Conservation (phyloP, 2,888 invertebrate species). For the Caenorhabditis macrosperma region DNA sequence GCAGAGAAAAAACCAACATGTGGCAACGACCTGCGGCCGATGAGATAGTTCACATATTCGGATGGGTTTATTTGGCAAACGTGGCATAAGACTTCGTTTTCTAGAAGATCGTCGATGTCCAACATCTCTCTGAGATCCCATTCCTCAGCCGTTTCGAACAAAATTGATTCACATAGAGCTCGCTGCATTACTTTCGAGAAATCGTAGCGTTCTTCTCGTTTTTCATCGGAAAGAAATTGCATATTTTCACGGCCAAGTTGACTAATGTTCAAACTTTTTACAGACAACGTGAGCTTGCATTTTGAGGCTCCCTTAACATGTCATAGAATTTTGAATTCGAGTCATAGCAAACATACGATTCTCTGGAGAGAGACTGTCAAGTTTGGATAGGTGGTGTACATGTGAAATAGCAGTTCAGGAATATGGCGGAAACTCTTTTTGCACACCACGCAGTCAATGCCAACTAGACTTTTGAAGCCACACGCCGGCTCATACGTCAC, state of each 20-base stretch:
- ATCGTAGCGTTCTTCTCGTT: neutral
- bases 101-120: too few species aligned
- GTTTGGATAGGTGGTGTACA: neutral
- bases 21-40: neutral
- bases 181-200: neutral
- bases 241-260: neutral
- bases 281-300: neutral
- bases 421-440: neutral
- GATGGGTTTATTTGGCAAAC: neutral
- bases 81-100: neutral
- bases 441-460: neutral
- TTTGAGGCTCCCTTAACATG: neutral
- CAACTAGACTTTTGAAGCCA: neutral
- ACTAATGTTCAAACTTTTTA: neutral
- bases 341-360: neutral
- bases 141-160: neutral
- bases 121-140: too few species aligned
- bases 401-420: neutral
- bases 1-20: neutral
- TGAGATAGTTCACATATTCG: neutral
- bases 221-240: neutral
- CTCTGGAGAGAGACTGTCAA: neutral
- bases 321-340: neutral
- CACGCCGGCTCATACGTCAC: neutral
- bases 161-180: neutral